Evolutionary conservation across 2,888 invertebrate species (phyloP).

Genomic region (Athalia circularis): DNA sequence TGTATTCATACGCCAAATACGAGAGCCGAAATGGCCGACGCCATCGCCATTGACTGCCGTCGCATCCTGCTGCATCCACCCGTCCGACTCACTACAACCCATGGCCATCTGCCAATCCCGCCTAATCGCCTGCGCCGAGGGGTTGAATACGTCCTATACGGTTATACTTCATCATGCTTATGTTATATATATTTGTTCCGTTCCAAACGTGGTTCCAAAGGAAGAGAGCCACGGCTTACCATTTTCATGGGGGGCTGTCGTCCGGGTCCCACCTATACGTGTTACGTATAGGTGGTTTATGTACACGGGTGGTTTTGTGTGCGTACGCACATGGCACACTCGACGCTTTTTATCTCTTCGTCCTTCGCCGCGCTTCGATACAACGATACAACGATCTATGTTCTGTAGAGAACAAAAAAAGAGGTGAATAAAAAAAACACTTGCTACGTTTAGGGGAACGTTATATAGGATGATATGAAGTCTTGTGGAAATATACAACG

Average conservation of each 20-base stretch:
- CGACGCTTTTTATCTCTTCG: no score
- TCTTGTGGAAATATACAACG: constrained; percentile 16
- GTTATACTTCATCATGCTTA: background rate
- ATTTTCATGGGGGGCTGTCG: no score
- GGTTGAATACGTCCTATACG: constrained; percentile 40
- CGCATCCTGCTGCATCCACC: no score
- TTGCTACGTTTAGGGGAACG: background rate
- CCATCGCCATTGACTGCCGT: constrained; percentile 52
- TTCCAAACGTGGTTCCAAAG: no score
- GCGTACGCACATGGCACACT: no score
- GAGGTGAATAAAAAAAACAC: constrained; percentile 14
- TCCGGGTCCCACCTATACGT: no score
- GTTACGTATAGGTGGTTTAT: no score
- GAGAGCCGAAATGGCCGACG: constrained; percentile 48
- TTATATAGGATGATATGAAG: background rate
- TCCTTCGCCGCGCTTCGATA: constrained; percentile 9
- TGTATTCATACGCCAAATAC: constrained; percentile 62
- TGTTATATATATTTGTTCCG: no score
- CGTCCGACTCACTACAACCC: no score
- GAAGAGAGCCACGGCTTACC: no score
- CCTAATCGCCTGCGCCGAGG: constrained; percentile 56
- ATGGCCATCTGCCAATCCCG: constrained; percentile 51
- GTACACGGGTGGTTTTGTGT: no score
- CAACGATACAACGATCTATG: background rate
- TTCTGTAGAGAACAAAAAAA: background rate